Conservation (phyloP, 2,797 vertebrate genomes). For the Lateolabrax maculatus region DNA sequence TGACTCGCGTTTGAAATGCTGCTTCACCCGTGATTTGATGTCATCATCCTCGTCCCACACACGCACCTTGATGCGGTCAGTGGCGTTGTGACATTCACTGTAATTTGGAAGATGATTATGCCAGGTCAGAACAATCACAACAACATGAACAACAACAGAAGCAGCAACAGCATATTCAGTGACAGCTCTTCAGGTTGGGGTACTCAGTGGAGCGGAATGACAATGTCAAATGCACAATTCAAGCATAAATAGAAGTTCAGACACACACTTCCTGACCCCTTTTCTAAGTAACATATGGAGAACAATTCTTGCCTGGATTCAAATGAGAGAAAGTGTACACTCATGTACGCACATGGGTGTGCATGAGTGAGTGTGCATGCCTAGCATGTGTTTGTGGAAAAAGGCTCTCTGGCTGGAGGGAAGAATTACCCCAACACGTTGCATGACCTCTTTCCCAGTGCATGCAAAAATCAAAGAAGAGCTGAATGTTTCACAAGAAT, state of each 20-base stretch:
- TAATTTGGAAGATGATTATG: conserved; percentile 48
- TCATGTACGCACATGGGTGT: conserved; percentile 4
- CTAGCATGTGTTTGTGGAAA: background rate
- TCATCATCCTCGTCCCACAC: conserved; percentile 99
- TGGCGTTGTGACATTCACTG: conserved; percentile 98
- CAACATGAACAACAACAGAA: conserved; percentile 36
- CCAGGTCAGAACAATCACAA: conserved; percentile 48
- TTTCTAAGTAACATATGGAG: conserved; percentile 31
- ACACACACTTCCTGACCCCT: conserved; percentile 10
- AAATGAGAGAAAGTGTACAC: conserved; percentile 10
- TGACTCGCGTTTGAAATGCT: conserved; percentile 98
- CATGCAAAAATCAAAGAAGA: conserved; percentile 20
- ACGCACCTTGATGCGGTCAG: conserved; percentile 97
- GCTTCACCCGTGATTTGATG: conserved; percentile 98
- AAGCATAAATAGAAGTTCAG: conserved; percentile 38
- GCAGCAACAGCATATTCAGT: conserved; percentile 32
- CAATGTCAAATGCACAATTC: conserved; percentile 34
- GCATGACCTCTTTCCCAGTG: conserved; percentile 30
- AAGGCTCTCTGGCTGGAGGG: conserved; percentile 8
- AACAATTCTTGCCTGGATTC: conserved; percentile 34
- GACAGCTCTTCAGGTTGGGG: conserved; percentile 48
- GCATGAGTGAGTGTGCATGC: conserved; percentile 2
- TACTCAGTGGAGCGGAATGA: conserved; percentile 41
- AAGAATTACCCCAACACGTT: conserved; percentile 35
- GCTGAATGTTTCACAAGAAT: conserved; percentile 27